Base-by-base conservation (phyloP, 2,888 invertebrate genomes). In the Aethes cnicana region DNA sequence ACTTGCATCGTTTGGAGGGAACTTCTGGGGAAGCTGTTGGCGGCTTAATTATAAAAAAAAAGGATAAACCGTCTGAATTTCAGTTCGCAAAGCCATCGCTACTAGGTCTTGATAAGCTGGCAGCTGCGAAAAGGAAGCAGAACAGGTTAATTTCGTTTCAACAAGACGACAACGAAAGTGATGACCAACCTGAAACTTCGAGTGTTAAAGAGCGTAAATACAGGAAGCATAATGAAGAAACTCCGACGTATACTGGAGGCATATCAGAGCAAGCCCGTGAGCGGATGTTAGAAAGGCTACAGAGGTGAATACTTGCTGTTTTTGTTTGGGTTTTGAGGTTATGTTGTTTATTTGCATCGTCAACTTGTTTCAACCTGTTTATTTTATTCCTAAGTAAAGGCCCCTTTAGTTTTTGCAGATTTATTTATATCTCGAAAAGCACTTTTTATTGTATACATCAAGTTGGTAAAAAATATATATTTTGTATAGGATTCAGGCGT, bases 211-310 rank as follows among this genome's bases (percentile, higher is more conserved):
- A 80, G 55, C 90, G 95, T 36, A 94, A 95, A 74, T 96, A 97
- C 69, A 92, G 98, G 37, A 91, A 92, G 39, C 91, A 94, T 7
- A 92, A 94, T 64, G 94, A 95, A 66, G 98, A 98, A 84, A 98
- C 98, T 0, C 98, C 98, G 0, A 96, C 98, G 0, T 94, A 98
- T 70, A 97, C 98, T 0, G 98, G 98, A 3, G 98, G 98, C 3
- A 95, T 98, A 14, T 95, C 95, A 18, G 92, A 93, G 49, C 93
- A 93, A 72, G 96, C 95, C 0, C 90, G 94, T 49, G 93, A 94
- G 64, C 92, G 95, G 35, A 90, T 96, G 69, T 81, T 94, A 21
- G 93, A 95, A 67, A 90, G 95, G 56, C 84, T 93, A 35, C 86
- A 91, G 57, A 89, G 84, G 71, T 91, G 80, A 64, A 59, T 23